These are phyloP conservation scores for Embidobia sp. DNA, from an alignment of 2,888 invertebrate genomes.

Conservation along the genomic window DNA sequence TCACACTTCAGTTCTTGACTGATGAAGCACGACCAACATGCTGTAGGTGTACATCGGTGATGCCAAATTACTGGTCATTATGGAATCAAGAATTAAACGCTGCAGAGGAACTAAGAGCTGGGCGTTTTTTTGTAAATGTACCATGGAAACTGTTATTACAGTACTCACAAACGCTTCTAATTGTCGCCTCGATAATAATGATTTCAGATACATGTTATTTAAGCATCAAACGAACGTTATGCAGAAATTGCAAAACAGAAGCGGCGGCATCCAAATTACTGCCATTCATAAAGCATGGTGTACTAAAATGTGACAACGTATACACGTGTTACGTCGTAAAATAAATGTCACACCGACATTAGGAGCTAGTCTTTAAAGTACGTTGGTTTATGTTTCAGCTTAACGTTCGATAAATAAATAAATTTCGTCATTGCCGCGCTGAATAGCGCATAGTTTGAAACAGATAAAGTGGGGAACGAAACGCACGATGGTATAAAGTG, in stretches of 20 bases:
- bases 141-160: too few species aligned
- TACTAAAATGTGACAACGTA: conserved; percentile 7
- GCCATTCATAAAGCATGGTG: conserved; percentile 10
- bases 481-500: conserved; percentile 5
- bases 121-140: too few species aligned
- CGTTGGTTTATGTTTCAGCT: conserved; percentile 6
- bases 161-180: too few species aligned
- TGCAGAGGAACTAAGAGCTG: too few species aligned
- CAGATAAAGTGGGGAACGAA: too few species aligned
- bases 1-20: conserved; percentile 58
- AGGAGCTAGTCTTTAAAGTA: too few species aligned
- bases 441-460: conserved; percentile 1
- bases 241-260: too few species aligned
- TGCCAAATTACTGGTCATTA: conserved; percentile 21
- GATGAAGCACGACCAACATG: conserved; percentile 53
- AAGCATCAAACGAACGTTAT: neutral
- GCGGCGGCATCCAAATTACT: conserved; percentile 17
- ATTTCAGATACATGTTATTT: neutral
- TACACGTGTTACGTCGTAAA: too few species aligned
- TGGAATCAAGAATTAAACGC: conserved; percentile 1
- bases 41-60: conserved; percentile 19
- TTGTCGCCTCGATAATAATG: conserved; percentile 4
- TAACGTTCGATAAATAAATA: conserved; percentile 15
- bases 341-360: too few species aligned
- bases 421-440: neutral